These are phyloP conservation scores for Atrichornis clamosus DNA, from an alignment of 2,113 vertebrate genomes.

Conservation along the genomic window DNA sequence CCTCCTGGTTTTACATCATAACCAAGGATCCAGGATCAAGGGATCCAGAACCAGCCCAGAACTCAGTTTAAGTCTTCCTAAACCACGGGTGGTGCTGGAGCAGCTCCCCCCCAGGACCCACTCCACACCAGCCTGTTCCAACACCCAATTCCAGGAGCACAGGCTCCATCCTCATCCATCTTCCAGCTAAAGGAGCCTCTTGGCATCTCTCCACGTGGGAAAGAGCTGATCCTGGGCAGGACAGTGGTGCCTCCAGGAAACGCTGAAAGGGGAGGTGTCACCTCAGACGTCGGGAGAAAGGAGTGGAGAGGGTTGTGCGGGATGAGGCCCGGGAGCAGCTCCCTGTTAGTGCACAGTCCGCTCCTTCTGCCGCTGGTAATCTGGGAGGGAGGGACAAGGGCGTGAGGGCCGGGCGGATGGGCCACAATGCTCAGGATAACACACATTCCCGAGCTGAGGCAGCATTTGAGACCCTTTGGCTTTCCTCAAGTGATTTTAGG, in stretches of 20 bases:
- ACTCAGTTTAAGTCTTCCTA: neutral
- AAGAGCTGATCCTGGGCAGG: neutral
- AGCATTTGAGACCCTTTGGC: neutral
- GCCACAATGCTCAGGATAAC: neutral
- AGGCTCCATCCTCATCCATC: neutral
- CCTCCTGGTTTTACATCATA: neutral
- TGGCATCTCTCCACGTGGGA: neutral
- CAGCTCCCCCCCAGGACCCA: neutral
- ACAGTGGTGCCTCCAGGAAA: neutral
- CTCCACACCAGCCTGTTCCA: neutral
- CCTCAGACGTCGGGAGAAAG: neutral
- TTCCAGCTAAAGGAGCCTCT: neutral
- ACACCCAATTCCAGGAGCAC: neutral
- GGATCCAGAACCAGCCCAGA: neutral
- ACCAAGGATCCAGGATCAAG: neutral
- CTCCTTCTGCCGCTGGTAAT: constrained; percentile 97
- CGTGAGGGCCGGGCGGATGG: neutral
- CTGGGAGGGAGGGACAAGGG: constrained; percentile 64
- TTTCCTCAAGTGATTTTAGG: neutral
- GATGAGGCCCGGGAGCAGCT: neutral
- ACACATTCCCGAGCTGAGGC: neutral
- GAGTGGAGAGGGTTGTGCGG: neutral
- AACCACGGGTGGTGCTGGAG: neutral
- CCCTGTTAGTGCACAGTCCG: constrained; percentile 90
- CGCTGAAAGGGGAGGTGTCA: neutral